Percentiles rank a stretch among this genome's conserved stretches.
These are phyloP conservation scores for Solen grandis DNA, from an alignment of 1,140 invertebrate genomes.

Conservation along the genomic window DNA sequence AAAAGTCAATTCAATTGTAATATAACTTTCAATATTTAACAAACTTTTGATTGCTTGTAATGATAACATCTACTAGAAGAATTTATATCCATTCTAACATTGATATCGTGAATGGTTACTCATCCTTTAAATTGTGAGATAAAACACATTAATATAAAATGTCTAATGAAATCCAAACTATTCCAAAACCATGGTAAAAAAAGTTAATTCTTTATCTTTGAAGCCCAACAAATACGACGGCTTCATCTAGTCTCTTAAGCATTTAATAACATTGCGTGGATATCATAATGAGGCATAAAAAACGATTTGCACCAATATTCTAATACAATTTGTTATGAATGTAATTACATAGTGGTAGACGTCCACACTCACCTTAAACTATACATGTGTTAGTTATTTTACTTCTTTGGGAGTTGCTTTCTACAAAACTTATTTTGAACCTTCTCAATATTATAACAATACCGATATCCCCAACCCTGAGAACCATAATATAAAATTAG, in stretches of 20 bases:
- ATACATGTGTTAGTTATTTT: constrained; percentile 23
- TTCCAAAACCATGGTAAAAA: constrained; percentile 23
- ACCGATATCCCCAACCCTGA: constrained; percentile 20
- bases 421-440: constrained; percentile 32
- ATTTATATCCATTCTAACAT: constrained; percentile 5
- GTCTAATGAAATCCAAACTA: constrained; percentile 3
- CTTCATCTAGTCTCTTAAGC: no score
- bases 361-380: constrained; percentile 23
- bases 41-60: no score
- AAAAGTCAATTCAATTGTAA: no score
- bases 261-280: constrained; percentile 43
- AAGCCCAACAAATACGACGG: constrained; percentile 3
- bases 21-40: no score
- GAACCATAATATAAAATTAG: constrained; percentile 42
- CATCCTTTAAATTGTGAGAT: neutral
- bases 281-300: constrained; percentile 11
- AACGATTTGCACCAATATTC: neutral
- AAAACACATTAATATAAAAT: neutral
- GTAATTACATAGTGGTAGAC: constrained; percentile 22
- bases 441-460: constrained; percentile 7
- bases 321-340: constrained; percentile 10
- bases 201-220: constrained; percentile 11
- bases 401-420: neutral
- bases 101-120: neutral
- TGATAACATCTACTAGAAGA: constrained; percentile 3